Evolutionary conservation across 2,113 vertebrate genomes (phyloP).

Genomic region (Felis chaus): DNA sequence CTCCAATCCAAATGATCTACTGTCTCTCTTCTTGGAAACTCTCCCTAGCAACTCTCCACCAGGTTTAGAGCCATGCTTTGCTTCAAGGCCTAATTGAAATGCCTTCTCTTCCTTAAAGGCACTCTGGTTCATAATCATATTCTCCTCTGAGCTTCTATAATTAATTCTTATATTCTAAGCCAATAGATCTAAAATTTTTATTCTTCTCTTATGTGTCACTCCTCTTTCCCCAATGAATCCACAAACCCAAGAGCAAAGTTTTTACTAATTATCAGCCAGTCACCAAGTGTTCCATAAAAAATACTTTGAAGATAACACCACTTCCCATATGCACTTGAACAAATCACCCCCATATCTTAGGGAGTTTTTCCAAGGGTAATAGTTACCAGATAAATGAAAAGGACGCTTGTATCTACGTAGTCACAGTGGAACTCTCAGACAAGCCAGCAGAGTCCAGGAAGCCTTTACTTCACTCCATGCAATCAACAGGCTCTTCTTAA

Average conservation of each 20-base stretch:
- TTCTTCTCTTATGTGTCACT: background rate
- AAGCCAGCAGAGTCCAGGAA: background rate
- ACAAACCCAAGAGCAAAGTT: slow-evolving; percentile 38
- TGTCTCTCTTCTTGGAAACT: background rate
- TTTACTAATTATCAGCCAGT: background rate
- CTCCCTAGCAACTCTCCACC: background rate
- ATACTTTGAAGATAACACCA: background rate
- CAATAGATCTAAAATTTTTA: background rate
- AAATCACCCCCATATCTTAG: background rate
- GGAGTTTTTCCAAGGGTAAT: slow-evolving; percentile 14
- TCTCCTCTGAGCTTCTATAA: slow-evolving; percentile 36
- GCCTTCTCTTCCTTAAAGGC: background rate
- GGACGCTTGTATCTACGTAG: background rate
- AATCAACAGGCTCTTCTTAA: background rate
- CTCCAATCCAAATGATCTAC: background rate
- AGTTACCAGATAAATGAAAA: slow-evolving; percentile 48
- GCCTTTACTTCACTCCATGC: background rate
- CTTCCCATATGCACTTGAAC: background rate
- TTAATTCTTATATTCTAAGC: background rate
- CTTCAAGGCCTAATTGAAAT: background rate
- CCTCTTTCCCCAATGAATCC: background rate
- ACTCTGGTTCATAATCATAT: background rate
- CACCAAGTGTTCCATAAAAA: background rate
- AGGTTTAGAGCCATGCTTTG: background rate
- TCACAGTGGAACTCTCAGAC: background rate